A percentile compares a stretch with the other conserved stretches of the same genome.
These are phyloP conservation scores for Bellardia pandia DNA, from an alignment of 2,888 invertebrate genomes.

Conservation along the genomic window DNA sequence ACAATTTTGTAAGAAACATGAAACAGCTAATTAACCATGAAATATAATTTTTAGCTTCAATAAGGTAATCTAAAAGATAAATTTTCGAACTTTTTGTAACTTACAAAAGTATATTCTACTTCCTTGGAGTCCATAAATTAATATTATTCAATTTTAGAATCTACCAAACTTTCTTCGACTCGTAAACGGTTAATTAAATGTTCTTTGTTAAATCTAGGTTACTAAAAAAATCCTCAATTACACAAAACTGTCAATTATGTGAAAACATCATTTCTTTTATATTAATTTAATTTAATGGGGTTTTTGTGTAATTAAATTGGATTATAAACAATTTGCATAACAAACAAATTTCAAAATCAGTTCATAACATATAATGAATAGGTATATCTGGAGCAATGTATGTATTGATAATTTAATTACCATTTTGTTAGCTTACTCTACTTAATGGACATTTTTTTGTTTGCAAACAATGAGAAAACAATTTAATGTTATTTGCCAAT, in stretches of 20 bases:
- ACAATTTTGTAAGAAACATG: too few relatives aligned
- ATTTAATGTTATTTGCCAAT: neutral
- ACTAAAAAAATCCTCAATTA: constrained; percentile 8
- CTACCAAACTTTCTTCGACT: neutral
- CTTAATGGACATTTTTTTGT: neutral
- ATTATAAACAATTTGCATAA: neutral
- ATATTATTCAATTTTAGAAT: too few relatives aligned
- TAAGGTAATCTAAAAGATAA: too few relatives aligned
- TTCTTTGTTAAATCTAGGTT: constrained; percentile 20
- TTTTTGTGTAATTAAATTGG: neutral
- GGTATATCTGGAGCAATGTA: neutral
- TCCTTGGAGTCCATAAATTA: too few relatives aligned
- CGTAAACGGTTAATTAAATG: constrained; percentile 19
- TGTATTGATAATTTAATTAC: too few relatives aligned
- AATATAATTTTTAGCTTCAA: too few relatives aligned
- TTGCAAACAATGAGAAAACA: neutral
- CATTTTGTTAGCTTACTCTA: neutral
- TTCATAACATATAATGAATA: neutral
- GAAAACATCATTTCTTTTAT: neutral
- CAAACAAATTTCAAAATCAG: neutral
- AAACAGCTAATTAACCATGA: too few relatives aligned
- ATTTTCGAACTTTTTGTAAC: too few relatives aligned
- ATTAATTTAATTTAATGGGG: neutral
- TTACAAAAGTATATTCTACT: too few relatives aligned
- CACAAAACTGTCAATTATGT: neutral